phyloP scores from a whole-genome alignment of 1,140 invertebrate genomes.

The Drosophila melanica region DNA sequence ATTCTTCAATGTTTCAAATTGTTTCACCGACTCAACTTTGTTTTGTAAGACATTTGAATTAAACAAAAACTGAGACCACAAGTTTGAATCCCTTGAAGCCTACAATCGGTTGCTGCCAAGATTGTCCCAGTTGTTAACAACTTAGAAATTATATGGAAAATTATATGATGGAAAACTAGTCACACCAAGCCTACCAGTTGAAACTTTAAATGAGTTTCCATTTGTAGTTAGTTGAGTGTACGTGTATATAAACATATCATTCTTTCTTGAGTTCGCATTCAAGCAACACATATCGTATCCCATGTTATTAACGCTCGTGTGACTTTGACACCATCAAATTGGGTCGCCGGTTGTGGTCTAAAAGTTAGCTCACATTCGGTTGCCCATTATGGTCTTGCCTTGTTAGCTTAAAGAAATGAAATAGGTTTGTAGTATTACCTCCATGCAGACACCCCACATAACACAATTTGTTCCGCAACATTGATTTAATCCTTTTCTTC shows the following conservation, averaged over 20 bases:
- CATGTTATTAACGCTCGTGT: conserved; percentile 55
- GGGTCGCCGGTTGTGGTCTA: conserved; percentile 43
- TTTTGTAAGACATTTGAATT: conserved; percentile 2
- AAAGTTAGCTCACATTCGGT: conserved; percentile 2
- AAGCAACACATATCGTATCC: conserved; percentile 6
- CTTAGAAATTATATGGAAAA: too few species aligned
- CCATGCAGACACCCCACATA: conserved; percentile 32
- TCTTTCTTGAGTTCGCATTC: conserved; percentile 18
- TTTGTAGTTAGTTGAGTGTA: conserved; percentile 27
- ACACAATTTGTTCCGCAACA: conserved; percentile 58
- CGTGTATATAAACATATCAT: conserved; percentile 21
- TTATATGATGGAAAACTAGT: too few species aligned
- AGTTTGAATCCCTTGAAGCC: neutral
- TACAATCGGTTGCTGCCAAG: neutral
- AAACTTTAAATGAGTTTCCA: conserved; percentile 13
- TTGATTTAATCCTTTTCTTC: conserved; percentile 61
- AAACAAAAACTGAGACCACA: neutral
- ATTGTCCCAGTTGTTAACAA: neutral
- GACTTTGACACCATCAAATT: conserved; percentile 53
- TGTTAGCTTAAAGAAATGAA: conserved; percentile 40
- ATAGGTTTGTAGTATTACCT: conserved; percentile 39
- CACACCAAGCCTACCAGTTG: neutral
- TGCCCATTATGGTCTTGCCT: conserved; percentile 35
- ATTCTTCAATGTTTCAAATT: conserved; percentile 20
- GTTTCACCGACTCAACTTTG: conserved; percentile 8